These are phyloP conservation scores for Centroberyx gerrardi DNA, from an alignment of 2,797 vertebrate genomes.

Conservation along the genomic window DNA sequence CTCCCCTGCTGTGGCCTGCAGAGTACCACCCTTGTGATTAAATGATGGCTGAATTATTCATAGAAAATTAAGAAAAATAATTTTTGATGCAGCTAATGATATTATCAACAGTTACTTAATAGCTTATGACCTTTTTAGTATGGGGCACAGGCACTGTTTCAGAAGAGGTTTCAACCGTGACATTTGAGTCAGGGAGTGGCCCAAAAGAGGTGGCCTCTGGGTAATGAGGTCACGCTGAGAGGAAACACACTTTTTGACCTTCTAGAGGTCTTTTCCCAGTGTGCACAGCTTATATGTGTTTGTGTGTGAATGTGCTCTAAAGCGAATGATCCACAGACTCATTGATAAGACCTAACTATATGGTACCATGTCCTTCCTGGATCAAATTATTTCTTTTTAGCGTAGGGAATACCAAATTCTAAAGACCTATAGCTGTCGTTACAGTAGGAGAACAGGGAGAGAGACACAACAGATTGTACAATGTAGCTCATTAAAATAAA, in stretches of 20 bases:
- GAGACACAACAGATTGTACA: conserved; percentile 8
- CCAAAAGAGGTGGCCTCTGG: conserved; percentile 50
- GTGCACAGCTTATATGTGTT: conserved; percentile 2
- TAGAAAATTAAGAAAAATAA: conserved; percentile 4
- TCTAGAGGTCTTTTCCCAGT: conserved; percentile 49
- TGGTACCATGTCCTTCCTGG: too few species aligned
- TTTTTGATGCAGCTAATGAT: conserved; percentile 50
- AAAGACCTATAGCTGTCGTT: not conserved
- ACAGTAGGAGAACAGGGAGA: not conserved
- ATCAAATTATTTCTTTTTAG: not conserved
- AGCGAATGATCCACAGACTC: not conserved
- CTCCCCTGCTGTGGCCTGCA: conserved; percentile 6
- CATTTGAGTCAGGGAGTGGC: conserved; percentile 72
- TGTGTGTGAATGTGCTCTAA: not conserved
- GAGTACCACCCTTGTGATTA: conserved; percentile 13
- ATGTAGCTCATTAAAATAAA: conserved; percentile 25
- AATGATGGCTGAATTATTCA: conserved; percentile 67
- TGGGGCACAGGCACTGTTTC: conserved; percentile 43
- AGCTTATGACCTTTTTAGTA: conserved; percentile 66
- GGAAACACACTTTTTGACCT: conserved; percentile 65
- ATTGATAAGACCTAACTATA: not conserved
- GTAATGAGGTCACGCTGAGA: conserved; percentile 72
- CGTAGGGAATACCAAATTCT: not conserved
- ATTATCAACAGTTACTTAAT: conserved; percentile 32
- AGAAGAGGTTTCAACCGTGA: conserved; percentile 49